These are phyloP conservation scores for Zosterops hypoxanthus DNA, from an alignment of 2,113 vertebrate species.

Conservation along the genomic window DNA sequence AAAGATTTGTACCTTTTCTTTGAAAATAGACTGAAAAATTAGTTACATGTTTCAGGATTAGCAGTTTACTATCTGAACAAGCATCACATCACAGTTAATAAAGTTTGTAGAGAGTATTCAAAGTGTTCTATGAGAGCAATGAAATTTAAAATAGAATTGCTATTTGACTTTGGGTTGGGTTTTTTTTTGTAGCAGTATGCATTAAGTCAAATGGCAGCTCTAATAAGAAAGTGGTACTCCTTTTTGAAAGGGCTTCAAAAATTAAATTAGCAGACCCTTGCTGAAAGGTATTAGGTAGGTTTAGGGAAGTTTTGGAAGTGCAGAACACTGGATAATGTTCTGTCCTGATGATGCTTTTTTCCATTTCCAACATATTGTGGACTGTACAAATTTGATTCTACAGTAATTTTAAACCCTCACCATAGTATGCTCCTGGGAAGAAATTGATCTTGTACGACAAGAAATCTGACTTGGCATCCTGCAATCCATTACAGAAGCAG, in stretches of 20 bases:
- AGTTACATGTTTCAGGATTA: background rate
- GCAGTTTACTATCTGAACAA: background rate
- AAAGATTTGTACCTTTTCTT: background rate
- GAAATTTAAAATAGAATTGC: background rate
- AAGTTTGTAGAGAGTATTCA: background rate
- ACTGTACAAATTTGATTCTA: background rate
- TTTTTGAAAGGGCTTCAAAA: background rate
- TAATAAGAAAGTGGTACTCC: background rate
- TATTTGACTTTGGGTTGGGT: background rate
- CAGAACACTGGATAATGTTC: background rate
- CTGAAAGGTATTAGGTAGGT: background rate
- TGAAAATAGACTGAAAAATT: background rate
- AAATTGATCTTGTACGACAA: accelerated
- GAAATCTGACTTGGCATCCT: background rate
- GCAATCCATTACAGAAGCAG: background rate
- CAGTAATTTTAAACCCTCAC: background rate
- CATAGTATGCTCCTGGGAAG: background rate
- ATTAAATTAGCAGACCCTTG: background rate
- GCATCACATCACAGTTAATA: background rate
- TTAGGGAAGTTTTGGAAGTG: background rate
- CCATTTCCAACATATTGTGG: background rate
- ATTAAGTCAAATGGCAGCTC: background rate
- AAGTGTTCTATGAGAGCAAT: background rate
- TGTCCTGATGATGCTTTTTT: background rate
- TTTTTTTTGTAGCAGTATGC: background rate